Conservation (phyloP, 1,140 invertebrate species). For the Schlechtendalia chinensis region DNA sequence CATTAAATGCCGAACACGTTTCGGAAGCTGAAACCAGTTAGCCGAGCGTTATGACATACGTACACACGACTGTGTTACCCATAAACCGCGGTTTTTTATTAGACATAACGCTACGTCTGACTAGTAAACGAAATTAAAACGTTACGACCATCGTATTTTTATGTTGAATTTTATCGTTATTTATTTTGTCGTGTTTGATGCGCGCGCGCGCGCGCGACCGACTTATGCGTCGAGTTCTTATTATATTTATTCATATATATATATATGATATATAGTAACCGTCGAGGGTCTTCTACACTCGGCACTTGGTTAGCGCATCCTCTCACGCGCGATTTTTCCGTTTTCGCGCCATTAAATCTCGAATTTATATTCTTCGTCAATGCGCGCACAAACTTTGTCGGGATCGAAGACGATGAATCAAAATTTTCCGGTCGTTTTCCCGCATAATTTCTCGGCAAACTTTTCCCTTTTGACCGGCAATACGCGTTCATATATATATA, state of each 20-base stretch:
- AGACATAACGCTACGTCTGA: not conserved
- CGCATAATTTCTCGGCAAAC: constrained; percentile 36
- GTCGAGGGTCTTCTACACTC: not conserved
- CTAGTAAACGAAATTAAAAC: not conserved
- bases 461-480: constrained; percentile 23
- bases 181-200: not conserved
- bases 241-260: not conserved
- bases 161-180: not conserved
- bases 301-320: not conserved
- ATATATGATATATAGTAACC: not conserved
- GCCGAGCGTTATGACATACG: not conserved
- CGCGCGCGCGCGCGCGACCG: not conserved
- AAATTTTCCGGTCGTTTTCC: constrained; percentile 48
- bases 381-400: constrained; percentile 22
- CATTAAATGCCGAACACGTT: not conserved
- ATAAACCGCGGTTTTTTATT: not conserved
- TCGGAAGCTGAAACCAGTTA: constrained; percentile 24
- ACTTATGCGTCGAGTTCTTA: not conserved
- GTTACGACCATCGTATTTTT: not conserved
- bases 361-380: constrained; percentile 39
- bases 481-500: not conserved
- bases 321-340: not conserved
- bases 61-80: too few relatives aligned
- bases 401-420: constrained; percentile 36
- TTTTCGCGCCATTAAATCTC: constrained; percentile 43